These are phyloP conservation scores for Lineus longissimus DNA, from an alignment of 1,140 invertebrate genomes.

Conservation along the genomic window DNA sequence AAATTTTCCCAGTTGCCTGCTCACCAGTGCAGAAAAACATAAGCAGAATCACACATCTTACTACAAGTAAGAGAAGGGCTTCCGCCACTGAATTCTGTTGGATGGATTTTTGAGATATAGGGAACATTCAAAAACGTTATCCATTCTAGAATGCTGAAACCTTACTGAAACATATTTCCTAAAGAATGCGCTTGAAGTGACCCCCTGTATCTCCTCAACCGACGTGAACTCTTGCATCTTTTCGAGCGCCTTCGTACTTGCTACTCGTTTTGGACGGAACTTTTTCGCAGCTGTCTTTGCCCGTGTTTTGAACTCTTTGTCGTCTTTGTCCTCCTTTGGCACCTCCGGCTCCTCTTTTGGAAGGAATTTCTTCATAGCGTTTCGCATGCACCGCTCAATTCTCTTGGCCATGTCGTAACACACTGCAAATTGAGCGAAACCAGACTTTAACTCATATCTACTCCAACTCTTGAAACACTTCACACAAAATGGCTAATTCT, in stretches of 20 bases:
- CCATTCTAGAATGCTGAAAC: no score
- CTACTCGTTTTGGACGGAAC: not conserved
- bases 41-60: no score
- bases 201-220: not conserved
- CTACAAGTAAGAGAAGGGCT: no score
- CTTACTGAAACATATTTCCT: not conserved
- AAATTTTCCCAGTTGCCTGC: no score
- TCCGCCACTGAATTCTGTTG: no score
- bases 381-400: not conserved
- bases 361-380: slow-evolving; percentile 1
- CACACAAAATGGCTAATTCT: slow-evolving; percentile 4
- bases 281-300: not conserved
- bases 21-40: no score
- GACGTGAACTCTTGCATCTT: not conserved
- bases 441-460: no score
- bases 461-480: not conserved
- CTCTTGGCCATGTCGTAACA: slow-evolving; percentile 1
- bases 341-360: not conserved
- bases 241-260: not conserved
- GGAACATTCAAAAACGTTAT: no score
- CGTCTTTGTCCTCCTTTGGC: slow-evolving; percentile 4
- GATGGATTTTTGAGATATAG: no score
- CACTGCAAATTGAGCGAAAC: not conserved
- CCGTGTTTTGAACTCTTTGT: not conserved
- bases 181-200: not conserved